Conservation (phyloP, 2,797 vertebrate genomes). For the Urosaurus nigricauda region DNA sequence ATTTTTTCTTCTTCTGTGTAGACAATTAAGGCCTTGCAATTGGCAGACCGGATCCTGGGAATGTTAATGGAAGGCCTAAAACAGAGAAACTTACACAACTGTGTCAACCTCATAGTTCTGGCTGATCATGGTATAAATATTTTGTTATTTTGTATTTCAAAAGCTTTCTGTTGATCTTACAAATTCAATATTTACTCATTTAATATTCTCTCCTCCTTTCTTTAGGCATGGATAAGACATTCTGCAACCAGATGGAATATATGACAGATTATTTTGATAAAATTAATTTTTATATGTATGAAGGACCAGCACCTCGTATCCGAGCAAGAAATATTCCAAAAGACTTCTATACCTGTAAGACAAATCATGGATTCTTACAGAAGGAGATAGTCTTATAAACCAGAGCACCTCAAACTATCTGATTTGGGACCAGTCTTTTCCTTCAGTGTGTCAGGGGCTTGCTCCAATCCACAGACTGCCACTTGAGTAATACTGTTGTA, state of each 20-base stretch:
- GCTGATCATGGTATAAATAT: slow-evolving; percentile 82
- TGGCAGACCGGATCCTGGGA: slow-evolving; percentile 75
- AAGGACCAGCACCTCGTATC: slow-evolving; percentile 90
- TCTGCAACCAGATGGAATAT: slow-evolving; percentile 81
- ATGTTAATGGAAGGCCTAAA: slow-evolving; percentile 85
- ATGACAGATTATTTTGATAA: slow-evolving; percentile 83
- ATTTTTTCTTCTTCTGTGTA: slow-evolving; percentile 52
- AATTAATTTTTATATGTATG: slow-evolving; percentile 85
- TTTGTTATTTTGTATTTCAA: slow-evolving; percentile 15
- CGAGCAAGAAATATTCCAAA: slow-evolving; percentile 82
- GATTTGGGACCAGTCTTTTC: no score
- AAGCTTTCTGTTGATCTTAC: slow-evolving; percentile 6
- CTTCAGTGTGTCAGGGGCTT: no score
- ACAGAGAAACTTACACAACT: slow-evolving; percentile 81
- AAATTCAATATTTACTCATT: background rate
- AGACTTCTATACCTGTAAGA: slow-evolving; percentile 90
- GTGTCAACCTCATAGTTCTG: slow-evolving; percentile 82
- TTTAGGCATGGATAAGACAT: slow-evolving; percentile 93
- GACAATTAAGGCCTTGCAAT: slow-evolving; percentile 79
- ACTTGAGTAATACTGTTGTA: no score
- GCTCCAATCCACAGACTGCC: no score
- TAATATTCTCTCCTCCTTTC: slow-evolving; percentile 21
- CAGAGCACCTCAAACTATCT: no score
- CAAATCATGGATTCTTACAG: background rate
- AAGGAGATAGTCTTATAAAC: background rate